Percentiles rank a stretch among this genome's conserved stretches.
These are phyloP conservation scores for Lordiphosa stackelbergi DNA, from an alignment of 1,140 invertebrate species.

Conservation along the genomic window DNA sequence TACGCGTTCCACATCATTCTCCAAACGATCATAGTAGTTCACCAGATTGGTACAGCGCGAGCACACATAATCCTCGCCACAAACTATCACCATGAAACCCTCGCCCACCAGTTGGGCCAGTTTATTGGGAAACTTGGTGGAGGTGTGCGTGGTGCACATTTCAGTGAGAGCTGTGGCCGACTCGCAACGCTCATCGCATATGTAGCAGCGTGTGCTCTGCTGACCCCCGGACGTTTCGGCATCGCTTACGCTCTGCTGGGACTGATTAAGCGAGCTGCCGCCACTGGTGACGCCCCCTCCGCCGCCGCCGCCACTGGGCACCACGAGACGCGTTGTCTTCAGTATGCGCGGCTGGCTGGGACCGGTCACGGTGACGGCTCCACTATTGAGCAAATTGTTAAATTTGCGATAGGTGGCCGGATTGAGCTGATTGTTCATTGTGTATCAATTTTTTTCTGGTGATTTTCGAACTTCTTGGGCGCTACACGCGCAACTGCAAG, in stretches of 20 bases:
- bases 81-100: slow-evolving; percentile 73
- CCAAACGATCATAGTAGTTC: slow-evolving; percentile 74
- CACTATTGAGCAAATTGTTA: slow-evolving; percentile 76
- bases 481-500: slow-evolving; percentile 51
- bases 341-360: slow-evolving; percentile 71
- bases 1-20: slow-evolving; percentile 74
- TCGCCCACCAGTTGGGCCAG: slow-evolving; percentile 74
- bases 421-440: slow-evolving; percentile 72
- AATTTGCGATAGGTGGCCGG: slow-evolving; percentile 75
- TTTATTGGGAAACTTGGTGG: slow-evolving; percentile 76
- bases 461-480: slow-evolving; percentile 27
- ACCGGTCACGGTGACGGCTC: slow-evolving; percentile 73
- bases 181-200: slow-evolving; percentile 66
- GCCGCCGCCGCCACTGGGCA: slow-evolving; percentile 30
- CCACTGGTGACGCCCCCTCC: slow-evolving; percentile 15
- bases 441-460: slow-evolving; percentile 26
- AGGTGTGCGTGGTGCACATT: slow-evolving; percentile 66
- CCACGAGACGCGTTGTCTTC: slow-evolving; percentile 59
- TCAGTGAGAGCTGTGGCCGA: slow-evolving; percentile 63
- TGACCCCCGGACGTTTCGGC: slow-evolving; percentile 27
- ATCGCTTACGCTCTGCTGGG: slow-evolving; percentile 46
- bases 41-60: slow-evolving; percentile 74
- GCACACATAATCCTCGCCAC: slow-evolving; percentile 75
- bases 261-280: slow-evolving; percentile 5
- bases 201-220: slow-evolving; percentile 59